These are phyloP conservation scores for Hystrix cristata DNA, from an alignment of 2,113 vertebrate genomes.

Conservation along the genomic window DNA sequence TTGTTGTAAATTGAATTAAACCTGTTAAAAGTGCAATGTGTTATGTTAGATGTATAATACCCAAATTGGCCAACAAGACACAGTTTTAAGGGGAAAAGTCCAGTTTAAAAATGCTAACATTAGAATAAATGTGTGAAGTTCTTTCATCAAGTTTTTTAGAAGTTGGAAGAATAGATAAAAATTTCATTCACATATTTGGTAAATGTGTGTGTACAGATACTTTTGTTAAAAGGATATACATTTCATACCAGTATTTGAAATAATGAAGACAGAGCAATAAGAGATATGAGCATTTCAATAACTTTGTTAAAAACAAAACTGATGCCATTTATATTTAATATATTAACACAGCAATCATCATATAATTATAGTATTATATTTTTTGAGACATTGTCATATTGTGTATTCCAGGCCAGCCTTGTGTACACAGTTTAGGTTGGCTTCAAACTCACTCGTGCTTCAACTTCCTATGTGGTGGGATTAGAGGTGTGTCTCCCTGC, in stretches of 20 bases:
- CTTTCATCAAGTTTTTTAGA: constrained; percentile 14
- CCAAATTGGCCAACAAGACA: background rate
- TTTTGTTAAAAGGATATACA: background rate
- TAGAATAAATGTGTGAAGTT: background rate
- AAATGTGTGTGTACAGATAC: background rate
- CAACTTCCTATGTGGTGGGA: background rate
- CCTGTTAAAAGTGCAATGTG: constrained; percentile 59
- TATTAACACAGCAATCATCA: background rate
- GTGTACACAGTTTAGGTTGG: background rate
- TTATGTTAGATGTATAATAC: constrained; percentile 60
- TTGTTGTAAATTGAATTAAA: constrained; percentile 79
- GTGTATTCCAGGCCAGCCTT: background rate
- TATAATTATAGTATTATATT: background rate
- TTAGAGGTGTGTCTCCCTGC: background rate
- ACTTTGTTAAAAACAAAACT: background rate
- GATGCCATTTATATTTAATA: background rate
- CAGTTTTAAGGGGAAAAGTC: background rate
- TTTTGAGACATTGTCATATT: background rate
- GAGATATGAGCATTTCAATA: constrained; percentile 6
- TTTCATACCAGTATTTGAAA: background rate
- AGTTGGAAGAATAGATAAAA: background rate
- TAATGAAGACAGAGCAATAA: background rate
- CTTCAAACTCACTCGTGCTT: background rate
- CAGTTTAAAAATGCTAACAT: constrained; percentile 53
- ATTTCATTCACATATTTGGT: background rate